Base-by-base conservation (phyloP, 2,113 vertebrate species). In the Calyptommatus sinebrachiatus region DNA sequence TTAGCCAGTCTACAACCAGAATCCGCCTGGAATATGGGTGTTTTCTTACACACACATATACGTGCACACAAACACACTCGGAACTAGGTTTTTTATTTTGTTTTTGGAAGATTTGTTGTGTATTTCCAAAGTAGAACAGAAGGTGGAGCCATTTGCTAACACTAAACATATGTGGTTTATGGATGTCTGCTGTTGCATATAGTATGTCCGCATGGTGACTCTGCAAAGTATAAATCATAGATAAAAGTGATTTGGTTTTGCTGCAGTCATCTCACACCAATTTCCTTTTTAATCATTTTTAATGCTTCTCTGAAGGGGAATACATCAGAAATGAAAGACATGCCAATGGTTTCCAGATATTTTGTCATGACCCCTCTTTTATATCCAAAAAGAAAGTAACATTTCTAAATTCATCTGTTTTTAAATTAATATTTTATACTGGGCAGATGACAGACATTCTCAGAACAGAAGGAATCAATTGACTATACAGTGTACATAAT, bases 101-200 rank as follows among this genome's bases (percentile, higher is more conserved):
- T 22, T 62, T 62, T 62, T 62, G 60, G 24, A 20, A 62, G 8
- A 11, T 16, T 8, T 16, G 18, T 71, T 62, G 72, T 76, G 81
- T 74, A 85, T 60, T 89, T 90, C 60, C 68, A 8, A 46, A 24
- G 61, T 1, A 12, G 83, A 90, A 91, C 94, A 94, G 94, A 73
- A 95, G 94, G 88, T 94, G 94, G 94, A 87, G 94, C 94, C 91
- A 74, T 93, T 93, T 87, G 78, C 94, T 86, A 90, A 89, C 87
- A 63, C 0, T 79, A 91, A 83, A 26, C 0, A 3, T 29, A 8
- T 28, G 0, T 21, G 18, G 81, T 83, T 79, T 73, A 35, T 53
- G 12, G 21, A 7, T 20, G 45, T 84, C 7, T 74, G 53, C 76
- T 72, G 53, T 78, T 60, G 4, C 2, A 5, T 31, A 26, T 35